Percentiles rank a stretch among this genome's conserved stretches.
phyloP scores from a whole-genome alignment of 2,113 vertebrate genomes.

The Triplophysa tibetana region DNA sequence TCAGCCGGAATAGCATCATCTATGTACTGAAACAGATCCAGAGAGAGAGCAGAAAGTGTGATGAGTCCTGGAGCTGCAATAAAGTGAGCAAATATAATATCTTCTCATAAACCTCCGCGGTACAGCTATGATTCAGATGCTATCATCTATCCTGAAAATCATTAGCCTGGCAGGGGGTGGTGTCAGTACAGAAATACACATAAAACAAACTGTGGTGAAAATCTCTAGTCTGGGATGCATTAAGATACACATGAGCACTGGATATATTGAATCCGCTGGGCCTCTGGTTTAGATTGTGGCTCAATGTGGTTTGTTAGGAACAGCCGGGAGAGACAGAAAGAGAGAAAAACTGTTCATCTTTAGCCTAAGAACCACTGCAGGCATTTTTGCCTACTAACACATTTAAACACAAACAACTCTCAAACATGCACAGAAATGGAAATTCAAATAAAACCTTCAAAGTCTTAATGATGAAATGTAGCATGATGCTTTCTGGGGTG shows the following conservation, averaged over 20 bases:
- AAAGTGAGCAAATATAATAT: background rate
- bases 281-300: background rate
- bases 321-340: background rate
- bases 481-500: background rate
- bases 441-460: background rate
- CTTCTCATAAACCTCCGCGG: background rate
- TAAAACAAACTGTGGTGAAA: slow-evolving; percentile 4
- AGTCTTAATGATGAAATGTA: background rate
- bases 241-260: background rate
- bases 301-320: background rate
- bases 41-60: slow-evolving; percentile 6
- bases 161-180: background rate
- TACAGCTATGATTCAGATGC: background rate
- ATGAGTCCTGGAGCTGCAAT: background rate
- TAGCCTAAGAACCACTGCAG: slow-evolving; percentile 27
- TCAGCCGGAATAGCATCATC: slow-evolving; percentile 84
- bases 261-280: background rate
- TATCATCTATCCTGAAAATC: background rate
- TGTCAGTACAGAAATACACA: background rate
- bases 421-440: background rate
- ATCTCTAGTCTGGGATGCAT: background rate
- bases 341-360: background rate
- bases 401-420: background rate
- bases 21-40: slow-evolving; percentile 79
- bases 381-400: slow-evolving; percentile 30